Percentiles rank a stretch among this genome's conserved stretches.
Evolutionary conservation across 1,140 invertebrate genomes (phyloP).

Genomic region (Diabrotica undecimpunctata): DNA sequence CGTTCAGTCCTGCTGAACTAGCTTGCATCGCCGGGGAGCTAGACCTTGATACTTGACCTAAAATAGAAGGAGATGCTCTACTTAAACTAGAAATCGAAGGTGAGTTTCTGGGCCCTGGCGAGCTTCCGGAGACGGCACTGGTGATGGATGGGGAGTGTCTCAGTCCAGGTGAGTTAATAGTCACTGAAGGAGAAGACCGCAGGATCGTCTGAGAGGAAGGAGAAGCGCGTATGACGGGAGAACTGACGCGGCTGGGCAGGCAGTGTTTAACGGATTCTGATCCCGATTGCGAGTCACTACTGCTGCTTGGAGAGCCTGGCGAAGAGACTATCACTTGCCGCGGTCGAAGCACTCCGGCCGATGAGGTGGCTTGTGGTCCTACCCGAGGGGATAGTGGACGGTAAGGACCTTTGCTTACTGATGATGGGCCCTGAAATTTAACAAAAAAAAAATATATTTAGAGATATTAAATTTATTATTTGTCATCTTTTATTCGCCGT

Average conservation of each 20-base stretch:
- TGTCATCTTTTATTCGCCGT: too few species aligned
- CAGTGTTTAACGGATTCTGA: constrained; percentile 66
- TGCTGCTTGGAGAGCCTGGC: constrained; percentile 69
- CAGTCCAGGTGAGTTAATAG: constrained; percentile 28
- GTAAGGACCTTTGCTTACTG: constrained; percentile 60
- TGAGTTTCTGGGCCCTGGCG: constrained; percentile 40
- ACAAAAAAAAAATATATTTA: too few species aligned
- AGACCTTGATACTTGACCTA: constrained; percentile 40
- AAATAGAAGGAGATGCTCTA: constrained; percentile 43
- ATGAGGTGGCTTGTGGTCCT: constrained; percentile 36
- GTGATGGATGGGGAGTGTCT: constrained; percentile 43
- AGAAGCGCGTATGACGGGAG: constrained; percentile 40
- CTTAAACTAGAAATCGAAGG: constrained; percentile 41
- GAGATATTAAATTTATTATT: too few species aligned
- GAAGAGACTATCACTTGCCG: constrained; percentile 70
- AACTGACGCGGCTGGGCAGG: constrained; percentile 42
- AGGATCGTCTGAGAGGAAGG: constrained; percentile 33
- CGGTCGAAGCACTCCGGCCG: constrained; percentile 43
- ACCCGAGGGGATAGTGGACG: constrained; percentile 59
- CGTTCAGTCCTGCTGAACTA: constrained; percentile 56
- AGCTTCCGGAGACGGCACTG: constrained; percentile 39
- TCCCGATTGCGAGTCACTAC: constrained; percentile 61
- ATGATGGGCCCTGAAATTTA: constrained; percentile 56
- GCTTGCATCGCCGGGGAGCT: constrained; percentile 53
- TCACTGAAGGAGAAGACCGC: constrained; percentile 37